Evolutionary conservation across 2,797 vertebrate species (phyloP), one percentile per base, ranked within the genome.

Genomic region (Tapirus indicus): DNA sequence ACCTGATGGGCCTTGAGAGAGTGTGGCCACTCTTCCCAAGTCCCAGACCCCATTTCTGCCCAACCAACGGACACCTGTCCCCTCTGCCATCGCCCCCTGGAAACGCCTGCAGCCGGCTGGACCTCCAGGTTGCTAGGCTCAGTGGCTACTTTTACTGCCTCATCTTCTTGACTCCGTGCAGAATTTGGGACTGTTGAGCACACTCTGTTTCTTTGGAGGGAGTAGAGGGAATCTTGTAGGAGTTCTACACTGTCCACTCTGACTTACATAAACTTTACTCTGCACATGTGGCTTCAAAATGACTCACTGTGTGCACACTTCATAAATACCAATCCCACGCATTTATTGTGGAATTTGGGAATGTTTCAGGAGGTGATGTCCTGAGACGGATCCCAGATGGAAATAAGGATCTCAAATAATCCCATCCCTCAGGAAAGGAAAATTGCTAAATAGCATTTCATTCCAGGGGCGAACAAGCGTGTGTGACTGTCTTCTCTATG

Each of bases 81-180:
- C 60, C 4, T 0, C 5, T 3, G 11, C 35, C 49, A 0, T 2
- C 2, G 0, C 7, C 29, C 2, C 4, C 9, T 8, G 0, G 16
- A 25, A 13, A 35, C 49, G 25, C 21, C 44, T 2, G 14, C 18
- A 3, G 16, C 49, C 2, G 38, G 23, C 9, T 2, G 1, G 29
- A 1, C 16, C 27, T 54, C 14, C 18, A 25, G 77, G 52, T 7
- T 3, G 32, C 38, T 27, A 32, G 21, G 25, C 29, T 7, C n/a
- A 1, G 3, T 2, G 35, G 0, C n/a, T 18, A 0, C 29, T 38
- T 11, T 6, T 14, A 14, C 9, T 0, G 5, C 2, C 14, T 16
- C 0, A 3, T 27, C 13, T 79, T 38, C 21, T 14, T 35, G 4
- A 13, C 25, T 38, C 11, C 5, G 62, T 29, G 6, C 12, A 13